Evolutionary conservation across 2,888 invertebrate species (phyloP), one percentile per base, ranked within the genome.

Genomic region (Thalpophila matura): DNA sequence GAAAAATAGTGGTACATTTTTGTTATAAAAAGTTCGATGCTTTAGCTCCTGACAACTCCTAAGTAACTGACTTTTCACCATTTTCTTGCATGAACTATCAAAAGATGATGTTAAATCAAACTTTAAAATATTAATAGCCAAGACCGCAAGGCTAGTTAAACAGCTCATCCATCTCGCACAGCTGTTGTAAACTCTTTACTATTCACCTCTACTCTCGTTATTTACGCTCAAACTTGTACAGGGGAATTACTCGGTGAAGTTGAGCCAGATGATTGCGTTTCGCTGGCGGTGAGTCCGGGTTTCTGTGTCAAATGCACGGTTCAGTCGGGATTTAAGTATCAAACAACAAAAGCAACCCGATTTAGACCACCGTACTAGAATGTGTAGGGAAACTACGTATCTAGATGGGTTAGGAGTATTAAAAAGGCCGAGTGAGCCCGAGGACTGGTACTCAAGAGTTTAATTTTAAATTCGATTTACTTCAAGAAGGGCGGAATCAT

Each of bases 221-320:
- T 71, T 67, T 73, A 46, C 67, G 49, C 31, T 68, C n/a, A 29
- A 73, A 63, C 57, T 71, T 73, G 27, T 38, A 20, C 56, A 40
- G 42, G 16, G 20, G 57, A 76, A 76, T 66, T 77, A 63, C 60
- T 59, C 50, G 24, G 22, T 14, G 20, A 64, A 70, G 60, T 59
- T 77, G 54, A 66, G 63, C 66, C 54, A 43, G 62, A 61, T 63
- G 74, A 70, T 76, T 72, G 66, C 58, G 60, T 61, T 50, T 43
- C 50, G 27, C 56, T 53, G 50, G 33, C 33, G 10, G 46, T 49
- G 37, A 59, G 60, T 43, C 49, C 37, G 49, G 58, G 49, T 69
- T 76, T 74, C 66, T 63, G 63, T 74, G 70, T 66, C 66, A 66
- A 74, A 74, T 66, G 56, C 61, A 35, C 18, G 60, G 53, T 66